phyloP scores from a whole-genome alignment of 2,888 invertebrate genomes.

The Keiferia lycopersicella region DNA sequence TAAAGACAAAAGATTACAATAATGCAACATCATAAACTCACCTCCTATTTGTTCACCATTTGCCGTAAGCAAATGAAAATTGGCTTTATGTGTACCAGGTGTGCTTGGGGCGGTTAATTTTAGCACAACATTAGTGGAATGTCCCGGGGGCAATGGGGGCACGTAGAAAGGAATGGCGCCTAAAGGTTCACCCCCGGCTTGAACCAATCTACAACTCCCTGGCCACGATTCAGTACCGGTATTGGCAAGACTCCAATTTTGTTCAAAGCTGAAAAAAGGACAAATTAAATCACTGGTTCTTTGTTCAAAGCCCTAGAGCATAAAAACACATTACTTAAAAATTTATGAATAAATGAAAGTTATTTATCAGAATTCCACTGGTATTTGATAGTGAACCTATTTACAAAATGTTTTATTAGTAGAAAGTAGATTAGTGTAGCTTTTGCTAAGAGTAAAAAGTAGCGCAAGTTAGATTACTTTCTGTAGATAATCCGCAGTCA shows the following conservation, averaged over 20 bases:
- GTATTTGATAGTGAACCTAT: no score
- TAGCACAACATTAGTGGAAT: slow-evolving; percentile 88
- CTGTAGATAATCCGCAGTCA: no score
- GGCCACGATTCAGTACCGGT: slow-evolving; percentile 95
- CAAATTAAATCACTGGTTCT: background rate
- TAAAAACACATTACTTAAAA: no score
- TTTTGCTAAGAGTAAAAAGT: no score
- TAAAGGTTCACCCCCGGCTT: slow-evolving; percentile 83
- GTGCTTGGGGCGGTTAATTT: slow-evolving; percentile 89
- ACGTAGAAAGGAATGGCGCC: slow-evolving; percentile 81
- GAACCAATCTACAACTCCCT: slow-evolving; percentile 88
- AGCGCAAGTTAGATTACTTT: no score
- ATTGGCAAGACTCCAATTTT: slow-evolving; percentile 94
- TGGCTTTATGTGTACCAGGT: slow-evolving; percentile 90
- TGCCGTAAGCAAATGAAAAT: slow-evolving; percentile 94
- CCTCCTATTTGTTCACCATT: slow-evolving; percentile 96
- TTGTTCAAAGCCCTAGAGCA: no score
- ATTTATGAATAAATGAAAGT: no score
- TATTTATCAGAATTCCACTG: no score
- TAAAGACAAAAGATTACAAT: background rate
- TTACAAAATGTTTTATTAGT: no score
- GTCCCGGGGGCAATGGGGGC: slow-evolving; percentile 88
- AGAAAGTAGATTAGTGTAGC: no score
- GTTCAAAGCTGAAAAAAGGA: slow-evolving; percentile 84
- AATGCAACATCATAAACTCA: slow-evolving; percentile 58